A percentile compares a stretch with the other conserved stretches of the same genome.
Conservation (phyloP, 2,888 invertebrate species). For the Sesamia inferens region DNA sequence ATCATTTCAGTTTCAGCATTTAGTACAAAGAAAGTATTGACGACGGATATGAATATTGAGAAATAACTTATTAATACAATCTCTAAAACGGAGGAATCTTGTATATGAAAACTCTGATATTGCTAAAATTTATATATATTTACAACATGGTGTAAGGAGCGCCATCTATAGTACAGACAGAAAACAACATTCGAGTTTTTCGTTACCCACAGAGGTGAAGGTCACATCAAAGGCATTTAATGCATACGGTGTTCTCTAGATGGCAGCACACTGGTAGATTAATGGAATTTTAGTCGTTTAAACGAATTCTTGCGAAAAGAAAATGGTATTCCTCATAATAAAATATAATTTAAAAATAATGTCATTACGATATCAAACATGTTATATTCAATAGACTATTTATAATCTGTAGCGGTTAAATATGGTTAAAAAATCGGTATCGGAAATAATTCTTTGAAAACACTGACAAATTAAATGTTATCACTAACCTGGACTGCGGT, state of each 20-base stretch:
- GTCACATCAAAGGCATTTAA: constrained; percentile 62
- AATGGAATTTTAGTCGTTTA: background rate
- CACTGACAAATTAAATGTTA: background rate
- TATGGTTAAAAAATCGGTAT: background rate
- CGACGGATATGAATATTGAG: background rate
- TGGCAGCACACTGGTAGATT: constrained; percentile 58
- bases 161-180: constrained; percentile 63
- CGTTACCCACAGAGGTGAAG: background rate
- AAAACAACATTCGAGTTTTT: constrained; percentile 14
- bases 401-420: background rate
- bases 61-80: background rate
- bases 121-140: background rate
- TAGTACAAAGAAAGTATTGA: background rate
- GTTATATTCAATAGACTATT: background rate
- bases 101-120: background rate
- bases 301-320: background rate
- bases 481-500: constrained; percentile 96
- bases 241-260: constrained; percentile 60
- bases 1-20: too few species aligned
- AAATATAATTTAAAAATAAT: background rate
- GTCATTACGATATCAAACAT: background rate
- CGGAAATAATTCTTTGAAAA: background rate
- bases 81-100: background rate
- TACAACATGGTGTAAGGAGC: constrained; percentile 25
- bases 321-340: too few species aligned